A percentile compares a stretch with the other conserved stretches of the same genome.
Evolutionary conservation across 2,797 vertebrate species (phyloP).

Genomic region (Malacoctenus gilli): DNA sequence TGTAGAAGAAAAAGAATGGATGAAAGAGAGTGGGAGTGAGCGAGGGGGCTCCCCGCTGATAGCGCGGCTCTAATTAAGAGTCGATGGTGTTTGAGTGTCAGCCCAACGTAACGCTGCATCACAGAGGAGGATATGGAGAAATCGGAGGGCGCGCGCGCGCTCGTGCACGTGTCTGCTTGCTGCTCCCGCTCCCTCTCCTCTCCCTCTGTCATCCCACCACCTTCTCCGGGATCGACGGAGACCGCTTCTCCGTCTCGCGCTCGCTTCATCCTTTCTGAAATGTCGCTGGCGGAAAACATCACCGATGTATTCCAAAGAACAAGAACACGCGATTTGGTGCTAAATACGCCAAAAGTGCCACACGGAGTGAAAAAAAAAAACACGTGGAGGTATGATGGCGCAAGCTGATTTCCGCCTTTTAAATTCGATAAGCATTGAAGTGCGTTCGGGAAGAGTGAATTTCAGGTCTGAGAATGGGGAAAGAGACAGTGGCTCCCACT

Average conservation of each 20-base stretch:
- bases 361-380: too few species aligned
- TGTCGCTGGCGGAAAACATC: too few species aligned
- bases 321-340: too few species aligned
- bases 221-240: too few species aligned
- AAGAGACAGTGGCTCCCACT: constrained; percentile 3
- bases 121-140: constrained; percentile 55
- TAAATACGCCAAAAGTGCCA: too few species aligned
- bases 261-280: too few species aligned
- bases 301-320: too few species aligned
- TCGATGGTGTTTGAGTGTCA: constrained; percentile 69
- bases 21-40: constrained; percentile 60
- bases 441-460: constrained; percentile 1
- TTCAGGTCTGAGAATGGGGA: neutral
- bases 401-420: too few species aligned
- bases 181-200: constrained; percentile 10
- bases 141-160: constrained; percentile 9
- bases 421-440: too few species aligned
- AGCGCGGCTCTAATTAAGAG: constrained; percentile 77
- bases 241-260: too few species aligned
- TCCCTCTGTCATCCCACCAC: too few species aligned
- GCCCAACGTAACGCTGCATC: constrained; percentile 58
- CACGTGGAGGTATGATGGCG: too few species aligned
- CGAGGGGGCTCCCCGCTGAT: constrained; percentile 65
- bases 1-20: constrained; percentile 57
- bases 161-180: neutral